phyloP scores from a whole-genome alignment of 2,888 invertebrate genomes.

The Stenolophus ochropezus region DNA sequence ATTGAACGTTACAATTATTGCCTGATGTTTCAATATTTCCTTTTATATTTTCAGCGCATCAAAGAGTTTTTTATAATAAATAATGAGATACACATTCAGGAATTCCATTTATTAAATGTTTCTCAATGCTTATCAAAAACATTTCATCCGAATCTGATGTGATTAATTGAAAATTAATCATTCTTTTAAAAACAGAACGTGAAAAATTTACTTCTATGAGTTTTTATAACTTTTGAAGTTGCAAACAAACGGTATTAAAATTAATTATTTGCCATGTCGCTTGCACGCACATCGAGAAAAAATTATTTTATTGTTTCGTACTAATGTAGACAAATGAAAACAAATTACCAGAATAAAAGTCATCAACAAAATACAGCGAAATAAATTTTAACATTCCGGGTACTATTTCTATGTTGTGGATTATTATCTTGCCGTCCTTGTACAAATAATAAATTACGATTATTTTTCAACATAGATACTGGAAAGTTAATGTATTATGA shows the following conservation, averaged over 20 bases:
- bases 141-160: neutral
- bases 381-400: neutral
- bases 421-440: too few relatives aligned
- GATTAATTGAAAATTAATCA: neutral
- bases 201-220: neutral
- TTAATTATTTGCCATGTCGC: constrained; percentile 4
- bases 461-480: too few relatives aligned
- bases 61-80: constrained; percentile 4
- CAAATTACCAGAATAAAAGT: constrained; percentile 10
- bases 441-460: too few relatives aligned
- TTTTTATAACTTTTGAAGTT: neutral
- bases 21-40: too few relatives aligned
- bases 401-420: too few relatives aligned
- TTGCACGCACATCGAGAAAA: constrained; percentile 10
- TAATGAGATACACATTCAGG: neutral
- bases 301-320: constrained; percentile 25
- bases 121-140: neutral
- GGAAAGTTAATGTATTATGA: too few relatives aligned
- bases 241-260: neutral
- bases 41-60: neutral
- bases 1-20: too few relatives aligned
- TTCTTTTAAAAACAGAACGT: neutral
- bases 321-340: constrained; percentile 20
- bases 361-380: neutral
- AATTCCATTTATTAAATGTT: neutral